Conservation (phyloP, 2,888 invertebrate genomes). For the Neelides folsomi region DNA sequence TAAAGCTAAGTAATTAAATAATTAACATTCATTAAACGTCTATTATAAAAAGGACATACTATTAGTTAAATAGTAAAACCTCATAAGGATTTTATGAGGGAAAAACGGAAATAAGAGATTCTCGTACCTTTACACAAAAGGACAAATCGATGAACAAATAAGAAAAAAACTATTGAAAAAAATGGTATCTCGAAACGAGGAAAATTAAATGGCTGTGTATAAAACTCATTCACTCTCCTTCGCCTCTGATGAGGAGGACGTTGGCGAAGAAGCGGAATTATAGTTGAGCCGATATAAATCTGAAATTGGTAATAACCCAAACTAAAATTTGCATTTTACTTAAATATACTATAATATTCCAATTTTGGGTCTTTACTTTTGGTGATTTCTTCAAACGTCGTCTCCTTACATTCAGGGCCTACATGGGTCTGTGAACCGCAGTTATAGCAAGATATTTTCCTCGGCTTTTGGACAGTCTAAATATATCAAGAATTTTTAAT, state of each 20-base stretch:
- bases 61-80: too few species aligned
- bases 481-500: too few species aligned
- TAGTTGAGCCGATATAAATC: constrained; percentile 17
- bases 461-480: constrained; percentile 31
- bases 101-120: too few species aligned
- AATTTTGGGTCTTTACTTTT: constrained; percentile 33
- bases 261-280: constrained; percentile 2
- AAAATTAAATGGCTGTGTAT: too few species aligned
- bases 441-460: constrained; percentile 68
- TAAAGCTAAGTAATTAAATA: too few species aligned
- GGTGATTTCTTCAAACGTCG: constrained; percentile 84
- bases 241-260: constrained; percentile 7
- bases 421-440: constrained; percentile 74
- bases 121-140: too few species aligned
- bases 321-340: not conserved
- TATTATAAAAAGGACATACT: too few species aligned
- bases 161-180: too few species aligned
- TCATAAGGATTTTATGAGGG: too few species aligned
- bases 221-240: constrained; percentile 7
- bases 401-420: constrained; percentile 76
- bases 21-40: too few species aligned
- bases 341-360: not conserved
- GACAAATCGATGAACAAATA: too few species aligned
- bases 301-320: constrained; percentile 2
- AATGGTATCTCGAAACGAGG: too few species aligned